phyloP scores from a whole-genome alignment of 2,797 vertebrate genomes.

The Hirundo rustica region DNA sequence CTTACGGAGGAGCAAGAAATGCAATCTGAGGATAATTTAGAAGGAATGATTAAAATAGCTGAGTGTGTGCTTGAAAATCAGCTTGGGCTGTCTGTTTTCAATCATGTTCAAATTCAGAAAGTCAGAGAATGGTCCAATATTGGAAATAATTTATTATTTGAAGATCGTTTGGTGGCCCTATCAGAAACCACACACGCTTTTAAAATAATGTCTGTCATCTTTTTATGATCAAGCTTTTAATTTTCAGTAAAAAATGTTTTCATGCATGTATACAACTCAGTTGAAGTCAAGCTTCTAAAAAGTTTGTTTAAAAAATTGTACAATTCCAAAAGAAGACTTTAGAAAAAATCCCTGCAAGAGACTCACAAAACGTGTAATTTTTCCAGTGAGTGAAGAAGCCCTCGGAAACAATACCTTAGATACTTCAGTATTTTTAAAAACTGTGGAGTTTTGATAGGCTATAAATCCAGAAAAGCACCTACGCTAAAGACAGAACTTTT shows the following conservation, averaged over 20 bases:
- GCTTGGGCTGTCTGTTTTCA: neutral
- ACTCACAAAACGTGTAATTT: neutral
- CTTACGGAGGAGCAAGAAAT: neutral
- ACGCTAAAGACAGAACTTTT: neutral
- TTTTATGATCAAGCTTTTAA: neutral
- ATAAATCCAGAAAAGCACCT: neutral
- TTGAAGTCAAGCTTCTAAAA: neutral
- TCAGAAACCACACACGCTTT: neutral
- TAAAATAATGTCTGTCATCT: neutral
- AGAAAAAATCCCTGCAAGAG: neutral
- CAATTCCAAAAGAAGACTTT: neutral
- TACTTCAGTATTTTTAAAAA: neutral
- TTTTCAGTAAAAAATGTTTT: neutral
- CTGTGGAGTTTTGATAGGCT: neutral
- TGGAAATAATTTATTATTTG: slow-evolving; percentile 5
- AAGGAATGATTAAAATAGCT: neutral
- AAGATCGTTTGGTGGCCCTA: neutral
- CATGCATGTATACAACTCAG: neutral
- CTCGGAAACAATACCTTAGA: neutral
- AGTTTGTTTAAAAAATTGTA: neutral
- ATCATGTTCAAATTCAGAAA: neutral
- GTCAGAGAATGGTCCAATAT: neutral
- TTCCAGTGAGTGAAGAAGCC: neutral
- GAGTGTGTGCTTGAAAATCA: neutral
- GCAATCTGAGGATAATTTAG: slow-evolving; percentile 19